These are phyloP conservation scores for Nymphalis c-album DNA, from an alignment of 2,888 invertebrate species.

Conservation along the genomic window DNA sequence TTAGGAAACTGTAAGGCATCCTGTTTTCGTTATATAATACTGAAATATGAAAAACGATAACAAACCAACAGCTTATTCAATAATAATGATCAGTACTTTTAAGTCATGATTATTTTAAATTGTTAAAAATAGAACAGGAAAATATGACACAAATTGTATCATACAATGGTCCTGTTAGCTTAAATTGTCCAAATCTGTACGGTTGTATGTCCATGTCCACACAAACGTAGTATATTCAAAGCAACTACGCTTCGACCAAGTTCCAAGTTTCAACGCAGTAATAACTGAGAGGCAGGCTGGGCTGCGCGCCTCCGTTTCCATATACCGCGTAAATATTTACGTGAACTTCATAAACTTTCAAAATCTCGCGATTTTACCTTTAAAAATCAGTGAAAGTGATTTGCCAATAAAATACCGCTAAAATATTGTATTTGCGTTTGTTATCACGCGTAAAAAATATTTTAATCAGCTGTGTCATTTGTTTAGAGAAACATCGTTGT, in stretches of 20 bases:
- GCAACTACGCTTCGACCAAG: constrained; percentile 47
- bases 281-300: constrained; percentile 61
- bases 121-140: constrained; percentile 7
- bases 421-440: constrained; percentile 33
- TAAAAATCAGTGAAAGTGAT: constrained; percentile 50
- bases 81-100: background rate
- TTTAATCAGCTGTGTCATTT: constrained; percentile 57
- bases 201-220: constrained; percentile 39
- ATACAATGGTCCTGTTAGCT: constrained; percentile 24
- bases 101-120: background rate
- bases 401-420: constrained; percentile 39
- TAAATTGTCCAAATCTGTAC: constrained; percentile 36
- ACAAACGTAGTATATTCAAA: constrained; percentile 50
- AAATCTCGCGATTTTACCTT: constrained; percentile 35
- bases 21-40: no score
- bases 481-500: constrained; percentile 66
- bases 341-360: constrained; percentile 64
- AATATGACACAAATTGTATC: background rate
- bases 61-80: background rate
- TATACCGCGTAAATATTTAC: constrained; percentile 69
- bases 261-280: constrained; percentile 55
- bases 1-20: no score
- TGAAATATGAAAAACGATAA: background rate
- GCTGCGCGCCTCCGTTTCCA: constrained; percentile 64
- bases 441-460: constrained; percentile 43